Evolutionary conservation across 2,113 vertebrate species (phyloP), one percentile per base, ranked within the genome.

Genomic region (Glareola pratincola): DNA sequence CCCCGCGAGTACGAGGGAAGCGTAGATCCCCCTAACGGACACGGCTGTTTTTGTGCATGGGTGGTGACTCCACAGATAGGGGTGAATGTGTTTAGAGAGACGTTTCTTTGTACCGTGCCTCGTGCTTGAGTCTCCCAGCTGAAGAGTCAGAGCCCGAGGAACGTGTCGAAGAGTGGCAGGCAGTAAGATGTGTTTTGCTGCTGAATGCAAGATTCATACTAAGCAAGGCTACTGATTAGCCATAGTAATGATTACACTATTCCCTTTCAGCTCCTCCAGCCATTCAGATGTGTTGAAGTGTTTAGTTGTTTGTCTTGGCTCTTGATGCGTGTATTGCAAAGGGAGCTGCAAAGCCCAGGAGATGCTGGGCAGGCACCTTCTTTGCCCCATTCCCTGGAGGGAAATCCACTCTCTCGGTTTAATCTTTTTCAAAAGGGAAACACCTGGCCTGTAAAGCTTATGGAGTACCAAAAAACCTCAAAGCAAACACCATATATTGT

Each of bases 61-160:
- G 8, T 30, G 51, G 7, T 63, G n/a, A 20, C 24, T 20, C 3
- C 75, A 9, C 14, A 37, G 16, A 8, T 2, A 7, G 0, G 3
- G 45, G 29, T 20, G 6, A 14, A 14, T 1, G 22, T 1, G 3
- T 32, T 67, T 3, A 0, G 24, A 47, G 47, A 51, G 41, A 66
- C 41, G 20, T 23, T 66, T 45, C 14, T 66, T 45, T 11, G 20
- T 45, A 32, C 63, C 19, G 10, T 22, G 22, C 34, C 30, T 72
- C 24, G 59, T 64, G 21, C 14, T 37, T 78, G 9, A 5, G 12
- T 68, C 66, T 59, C 14, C 14, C 32, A 10, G 6, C 51, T 47
- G 30, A 18, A 71, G 34, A 45, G 15, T 76, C 2, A 1, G 47
- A 57, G 41, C 21, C 68, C 1, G 2, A 50, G 12, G 4, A 47